Percentiles rank a stretch among this genome's conserved stretches.
These are phyloP conservation scores for Siphamia tubifer DNA, from an alignment of 2,113 vertebrate species.

Conservation along the genomic window DNA sequence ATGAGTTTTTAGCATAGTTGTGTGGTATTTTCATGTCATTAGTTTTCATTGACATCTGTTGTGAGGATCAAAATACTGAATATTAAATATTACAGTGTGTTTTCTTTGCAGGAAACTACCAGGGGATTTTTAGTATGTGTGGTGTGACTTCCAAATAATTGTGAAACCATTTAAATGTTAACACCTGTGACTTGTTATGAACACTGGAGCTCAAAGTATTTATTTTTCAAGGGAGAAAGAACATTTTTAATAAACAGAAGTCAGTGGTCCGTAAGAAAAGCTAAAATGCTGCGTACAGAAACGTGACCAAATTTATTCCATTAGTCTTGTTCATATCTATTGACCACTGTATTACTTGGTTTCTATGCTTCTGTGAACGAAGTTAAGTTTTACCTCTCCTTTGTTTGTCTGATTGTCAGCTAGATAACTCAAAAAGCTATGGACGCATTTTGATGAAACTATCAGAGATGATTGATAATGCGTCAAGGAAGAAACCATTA, in stretches of 20 bases:
- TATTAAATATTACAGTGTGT: no score
- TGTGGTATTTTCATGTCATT: no score
- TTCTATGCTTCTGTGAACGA: neutral
- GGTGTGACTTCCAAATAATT: neutral
- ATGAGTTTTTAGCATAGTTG: no score
- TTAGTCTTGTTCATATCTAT: neutral
- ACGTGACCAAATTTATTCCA: conserved; percentile 9
- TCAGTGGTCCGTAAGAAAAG: neutral
- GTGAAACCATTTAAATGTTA: conserved; percentile 12
- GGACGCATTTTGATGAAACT: no score
- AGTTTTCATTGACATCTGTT: no score
- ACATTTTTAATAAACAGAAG: neutral
- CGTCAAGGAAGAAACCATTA: no score
- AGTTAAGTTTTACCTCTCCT: no score
- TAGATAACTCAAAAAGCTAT: no score
- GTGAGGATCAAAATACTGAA: no score
- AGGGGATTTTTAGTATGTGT: neutral
- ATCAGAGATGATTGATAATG: no score
- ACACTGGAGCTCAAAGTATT: neutral
- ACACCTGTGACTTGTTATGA: neutral
- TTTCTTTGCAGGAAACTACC: neutral
- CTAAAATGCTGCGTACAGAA: neutral
- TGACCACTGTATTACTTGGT: neutral
- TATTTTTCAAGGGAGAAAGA: neutral
- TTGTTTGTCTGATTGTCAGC: no score